Conservation (phyloP, 2,113 vertebrate species). For the Papio anubis region DNA sequence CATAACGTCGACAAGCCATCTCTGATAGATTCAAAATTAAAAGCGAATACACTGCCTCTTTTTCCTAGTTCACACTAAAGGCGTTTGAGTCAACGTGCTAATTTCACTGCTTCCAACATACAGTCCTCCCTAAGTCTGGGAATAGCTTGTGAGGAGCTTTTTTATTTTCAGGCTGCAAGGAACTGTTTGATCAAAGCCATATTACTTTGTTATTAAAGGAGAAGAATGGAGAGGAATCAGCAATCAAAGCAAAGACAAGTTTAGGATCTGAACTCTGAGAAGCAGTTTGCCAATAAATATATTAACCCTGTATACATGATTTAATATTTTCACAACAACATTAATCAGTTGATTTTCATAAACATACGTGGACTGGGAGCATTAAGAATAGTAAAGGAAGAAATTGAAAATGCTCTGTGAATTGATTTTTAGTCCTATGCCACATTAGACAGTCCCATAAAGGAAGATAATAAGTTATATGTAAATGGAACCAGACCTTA, state of each 20-base stretch:
- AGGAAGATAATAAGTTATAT: not conserved
- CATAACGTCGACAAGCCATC: slow-evolving; percentile 55
- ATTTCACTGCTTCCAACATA: not conserved
- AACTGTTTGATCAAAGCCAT: slow-evolving; percentile 7
- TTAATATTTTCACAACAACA: slow-evolving; percentile 65
- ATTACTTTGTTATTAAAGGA: not conserved
- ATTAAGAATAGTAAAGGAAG: slow-evolving; percentile 70
- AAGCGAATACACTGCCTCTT: not conserved
- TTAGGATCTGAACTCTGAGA: not conserved
- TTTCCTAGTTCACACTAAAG: not conserved
- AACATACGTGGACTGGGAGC: slow-evolving; percentile 48
- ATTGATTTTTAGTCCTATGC: slow-evolving; percentile 67
- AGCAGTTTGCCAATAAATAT: not conserved
- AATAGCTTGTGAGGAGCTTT: not conserved
- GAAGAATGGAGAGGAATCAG: not conserved
- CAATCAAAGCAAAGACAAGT: not conserved
- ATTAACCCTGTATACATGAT: not conserved
- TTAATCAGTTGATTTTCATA: slow-evolving; percentile 69
- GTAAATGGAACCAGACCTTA: not conserved
- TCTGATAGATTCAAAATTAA: slow-evolving; percentile 67
- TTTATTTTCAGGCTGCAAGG: not conserved
- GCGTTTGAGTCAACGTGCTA: not conserved
- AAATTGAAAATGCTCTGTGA: slow-evolving; percentile 65
- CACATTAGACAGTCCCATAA: not conserved
- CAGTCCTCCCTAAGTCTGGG: not conserved